Evolutionary conservation across 2,888 invertebrate species (phyloP), one percentile per base, ranked within the genome.

Genomic region (Pediacus dermestoides): DNA sequence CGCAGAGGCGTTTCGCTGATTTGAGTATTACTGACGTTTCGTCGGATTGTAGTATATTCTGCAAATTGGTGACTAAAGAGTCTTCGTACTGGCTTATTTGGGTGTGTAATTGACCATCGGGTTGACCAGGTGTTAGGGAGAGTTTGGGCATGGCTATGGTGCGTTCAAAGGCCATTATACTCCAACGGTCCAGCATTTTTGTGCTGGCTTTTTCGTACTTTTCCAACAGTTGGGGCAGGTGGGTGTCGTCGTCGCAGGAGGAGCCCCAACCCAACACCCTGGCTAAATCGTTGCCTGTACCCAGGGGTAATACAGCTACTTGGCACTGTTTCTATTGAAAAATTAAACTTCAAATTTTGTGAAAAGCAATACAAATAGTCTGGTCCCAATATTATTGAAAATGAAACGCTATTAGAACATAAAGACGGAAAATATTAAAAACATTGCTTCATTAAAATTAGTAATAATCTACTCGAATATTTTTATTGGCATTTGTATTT

Each of bases 141-240:
- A 68, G 49, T 51, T 70, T 70, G 23, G 81, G 73, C 55, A 85
- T 71, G 0, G 85, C 75, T 38, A 81, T 78, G 42, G 79, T 77
- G 35, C 88, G 77, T 67, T 89, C 88, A 63, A 90, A 93, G 4
- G 91, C 89, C 89, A 94, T 89, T 53, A 95, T 89, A 61, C 93
- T 92, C 95, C 95, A 95, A 54, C 95, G 84, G 68, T 96, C 96
- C 32, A 97, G 75, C 88, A 96, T 95, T 74, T 94, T 95, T 34
- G 93, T 93, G 62, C 93, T 88, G n/a, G 96, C 94, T 55, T 88
- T 85, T 70, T 96, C 96, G 67, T 95, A 92, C 51, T 90, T 85
- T 65, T 96, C 94, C 23, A 97, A 73, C 30, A 95, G 79, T 57
- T 88, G 87, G 6, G 93, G 91, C 30, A 96, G 75, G 65, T 94